These are phyloP conservation scores for Jacana jacana DNA, from an alignment of 2,113 vertebrate genomes.

Conservation along the genomic window DNA sequence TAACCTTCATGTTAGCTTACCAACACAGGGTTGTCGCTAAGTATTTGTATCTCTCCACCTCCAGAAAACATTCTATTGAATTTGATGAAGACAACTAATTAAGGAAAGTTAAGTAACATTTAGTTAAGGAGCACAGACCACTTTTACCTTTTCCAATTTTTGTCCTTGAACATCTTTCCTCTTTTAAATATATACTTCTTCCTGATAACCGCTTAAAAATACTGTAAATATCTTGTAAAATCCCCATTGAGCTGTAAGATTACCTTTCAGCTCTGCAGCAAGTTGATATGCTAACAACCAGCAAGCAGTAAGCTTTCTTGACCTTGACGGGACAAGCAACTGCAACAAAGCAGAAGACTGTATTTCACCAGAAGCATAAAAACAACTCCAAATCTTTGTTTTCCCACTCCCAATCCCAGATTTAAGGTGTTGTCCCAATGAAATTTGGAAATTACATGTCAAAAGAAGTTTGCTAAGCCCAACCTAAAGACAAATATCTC, in stretches of 20 bases:
- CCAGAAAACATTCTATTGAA: background rate
- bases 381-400: background rate
- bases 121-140: background rate
- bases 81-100: background rate
- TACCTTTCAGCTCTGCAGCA: constrained; percentile 57
- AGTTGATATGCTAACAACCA: constrained; percentile 62
- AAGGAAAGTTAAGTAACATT: background rate
- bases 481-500: background rate
- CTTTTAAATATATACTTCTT: background rate
- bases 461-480: background rate
- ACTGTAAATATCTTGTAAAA: constrained; percentile 50
- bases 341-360: background rate
- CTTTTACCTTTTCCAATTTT: background rate
- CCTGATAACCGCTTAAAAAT: constrained; percentile 45
- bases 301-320: constrained; percentile 41
- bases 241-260: constrained; percentile 57
- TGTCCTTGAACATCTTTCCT: background rate
- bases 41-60: background rate
- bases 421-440: background rate
- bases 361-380: background rate
- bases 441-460: background rate
- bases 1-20: background rate
- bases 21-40: background rate
- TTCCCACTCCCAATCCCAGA: background rate
- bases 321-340: constrained; percentile 49